Evolutionary conservation across 2,888 invertebrate genomes (phyloP), one percentile per base, ranked within the genome.

Genomic region (Lampropteryx suffumata): DNA sequence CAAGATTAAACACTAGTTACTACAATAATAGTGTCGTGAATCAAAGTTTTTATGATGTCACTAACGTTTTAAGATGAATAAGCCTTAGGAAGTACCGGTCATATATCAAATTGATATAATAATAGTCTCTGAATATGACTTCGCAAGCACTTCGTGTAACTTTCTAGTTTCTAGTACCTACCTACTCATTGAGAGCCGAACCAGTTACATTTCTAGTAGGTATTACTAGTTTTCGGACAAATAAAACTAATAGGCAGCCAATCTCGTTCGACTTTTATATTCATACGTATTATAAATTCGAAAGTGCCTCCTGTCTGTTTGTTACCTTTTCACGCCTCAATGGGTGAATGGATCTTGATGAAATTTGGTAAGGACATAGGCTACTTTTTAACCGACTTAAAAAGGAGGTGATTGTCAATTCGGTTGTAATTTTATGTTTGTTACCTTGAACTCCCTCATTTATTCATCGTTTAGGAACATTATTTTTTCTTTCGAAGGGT

Each of bases 11-110:
- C 4, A 27, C 26, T 43, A 35, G 33, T 21, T 35, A 21, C 11
- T 12, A 40, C n/a, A 6, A 34, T 12, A 13, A 13, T 26, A 8
- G 1, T 33, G 13, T 12, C 44, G 10, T 35, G 33, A 30, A 43
- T 36, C 43, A 4, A 10, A 24, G 34, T 29, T 40, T 49, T 37
- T 49, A 45, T 39, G 35, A 50, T 17, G 27, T 28, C 33, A 42
- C 27, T 37, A 43, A 29, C 13, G 13, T 4, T 13, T 29, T 34
- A 34, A 33, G 14, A 37, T 44, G 29, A 33, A 21, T 28, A 28
- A 30, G 30, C 5, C 29, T 21, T 13, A 26, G 29, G 40, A 34
- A 41, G 29, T 30, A 9, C 26, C 48, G 34, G 17, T 14, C 13
- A 21, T 13, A 34, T 33, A 42, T 33, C 17, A 24, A 9, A 27